A percentile compares a stretch with the other conserved stretches of the same genome.
phyloP scores from a whole-genome alignment of 2,888 invertebrate species.

The Epinotia ramella region DNA sequence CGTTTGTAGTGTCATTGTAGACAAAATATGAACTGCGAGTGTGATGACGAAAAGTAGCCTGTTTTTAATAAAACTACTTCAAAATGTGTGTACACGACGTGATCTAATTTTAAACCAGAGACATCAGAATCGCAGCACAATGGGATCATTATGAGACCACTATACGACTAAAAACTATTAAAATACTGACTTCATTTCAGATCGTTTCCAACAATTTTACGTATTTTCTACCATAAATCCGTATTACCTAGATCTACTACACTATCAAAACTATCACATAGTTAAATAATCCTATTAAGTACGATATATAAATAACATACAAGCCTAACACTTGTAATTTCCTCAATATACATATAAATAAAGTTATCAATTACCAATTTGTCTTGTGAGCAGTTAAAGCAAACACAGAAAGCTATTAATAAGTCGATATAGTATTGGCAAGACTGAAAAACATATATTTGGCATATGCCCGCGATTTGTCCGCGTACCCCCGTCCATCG shows the following conservation, averaged over 20 bases:
- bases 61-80: not conserved
- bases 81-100: not conserved
- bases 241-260: not conserved
- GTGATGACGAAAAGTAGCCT: not conserved
- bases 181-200: conserved; percentile 16
- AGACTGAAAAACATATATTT: too few species aligned
- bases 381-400: not conserved
- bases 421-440: too few species aligned
- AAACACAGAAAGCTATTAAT: too few species aligned
- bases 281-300: conserved; percentile 3
- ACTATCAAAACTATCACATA: conserved; percentile 11
- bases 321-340: not conserved
- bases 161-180: not conserved
- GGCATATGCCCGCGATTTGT: too few species aligned
- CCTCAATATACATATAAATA: not conserved
- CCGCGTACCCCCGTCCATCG: too few species aligned
- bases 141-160: not conserved
- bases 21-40: not conserved
- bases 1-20: too few species aligned
- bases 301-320: conserved; percentile 11
- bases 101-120: not conserved
- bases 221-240: not conserved
- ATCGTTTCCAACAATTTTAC: not conserved
- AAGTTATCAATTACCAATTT: not conserved
- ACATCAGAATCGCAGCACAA: not conserved